Percentiles rank a stretch among this genome's conserved stretches.
Evolutionary conservation across 1,140 invertebrate species (phyloP).

Genomic region (Drosophila sechellia): DNA sequence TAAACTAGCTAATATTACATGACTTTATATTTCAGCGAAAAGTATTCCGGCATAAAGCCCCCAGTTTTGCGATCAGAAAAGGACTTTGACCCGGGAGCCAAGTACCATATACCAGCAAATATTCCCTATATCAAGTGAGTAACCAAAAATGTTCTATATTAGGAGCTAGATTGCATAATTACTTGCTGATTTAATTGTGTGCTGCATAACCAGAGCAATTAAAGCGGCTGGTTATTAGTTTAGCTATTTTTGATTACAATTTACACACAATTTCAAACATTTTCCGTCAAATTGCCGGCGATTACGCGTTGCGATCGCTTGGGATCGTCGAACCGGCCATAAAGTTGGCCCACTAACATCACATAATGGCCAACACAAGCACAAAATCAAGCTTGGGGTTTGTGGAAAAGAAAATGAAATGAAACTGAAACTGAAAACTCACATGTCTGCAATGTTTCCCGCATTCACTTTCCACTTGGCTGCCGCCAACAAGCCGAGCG

Average conservation of each 20-base stretch:
- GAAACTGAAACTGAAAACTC: slow-evolving; percentile 67
- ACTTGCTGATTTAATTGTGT: slow-evolving; percentile 49
- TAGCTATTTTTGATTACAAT: slow-evolving; percentile 66
- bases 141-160: slow-evolving; percentile 20
- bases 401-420: slow-evolving; percentile 42
- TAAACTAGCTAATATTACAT: not conserved
- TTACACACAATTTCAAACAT: slow-evolving; percentile 66
- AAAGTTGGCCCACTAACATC: slow-evolving; percentile 75
- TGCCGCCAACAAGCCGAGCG: slow-evolving; percentile 43
- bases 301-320: slow-evolving; percentile 68
- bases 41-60: slow-evolving; percentile 93
- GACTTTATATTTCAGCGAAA: slow-evolving; percentile 86
- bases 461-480: slow-evolving; percentile 82
- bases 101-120: slow-evolving; percentile 95
- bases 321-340: slow-evolving; percentile 54
- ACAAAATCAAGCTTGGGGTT: slow-evolving; percentile 13
- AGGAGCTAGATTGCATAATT: slow-evolving; percentile 33
- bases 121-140: slow-evolving; percentile 95
- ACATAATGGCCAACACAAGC: slow-evolving; percentile 63
- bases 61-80: slow-evolving; percentile 93
- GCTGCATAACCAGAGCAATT: slow-evolving; percentile 65
- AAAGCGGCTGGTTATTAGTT: slow-evolving; percentile 64
- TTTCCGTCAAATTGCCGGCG: slow-evolving; percentile 74
- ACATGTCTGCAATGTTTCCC: slow-evolving; percentile 74
- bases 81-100: slow-evolving; percentile 96